Percentiles rank a stretch among this genome's conserved stretches.
phyloP scores from a whole-genome alignment of 2,888 invertebrate species.

The Plagodis dolabraria region DNA sequence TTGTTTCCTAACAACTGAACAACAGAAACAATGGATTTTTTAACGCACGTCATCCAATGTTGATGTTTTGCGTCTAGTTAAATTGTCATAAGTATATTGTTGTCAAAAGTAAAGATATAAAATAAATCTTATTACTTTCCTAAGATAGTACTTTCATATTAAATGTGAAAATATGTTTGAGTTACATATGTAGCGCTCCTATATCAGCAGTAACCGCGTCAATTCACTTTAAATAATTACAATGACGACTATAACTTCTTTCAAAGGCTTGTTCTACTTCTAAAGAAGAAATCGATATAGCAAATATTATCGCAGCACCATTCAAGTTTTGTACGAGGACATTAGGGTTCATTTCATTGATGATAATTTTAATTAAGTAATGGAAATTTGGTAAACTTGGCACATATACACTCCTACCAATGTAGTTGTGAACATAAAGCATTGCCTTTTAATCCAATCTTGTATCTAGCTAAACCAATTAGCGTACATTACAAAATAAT shows the following conservation, averaged over 20 bases:
- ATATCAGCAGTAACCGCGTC: not conserved
- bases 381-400: slow-evolving; percentile 17
- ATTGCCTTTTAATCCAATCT: not conserved
- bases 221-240: slow-evolving; percentile 24
- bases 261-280: slow-evolving; percentile 24
- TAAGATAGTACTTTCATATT: no score
- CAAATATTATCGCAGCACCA: slow-evolving; percentile 31
- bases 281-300: slow-evolving; percentile 24
- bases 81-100: not conserved
- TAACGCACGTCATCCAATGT: not conserved
- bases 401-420: not conserved
- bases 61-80: not conserved
- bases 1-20: slow-evolving; percentile 23
- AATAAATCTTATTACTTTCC: no score
- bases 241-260: slow-evolving; percentile 18
- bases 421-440: not conserved
- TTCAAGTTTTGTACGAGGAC: slow-evolving; percentile 3
- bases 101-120: not conserved
- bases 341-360: slow-evolving; percentile 32
- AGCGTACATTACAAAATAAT: no score
- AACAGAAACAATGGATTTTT: slow-evolving; percentile 9
- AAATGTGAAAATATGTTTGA: no score
- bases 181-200: no score
- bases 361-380: slow-evolving; percentile 31
- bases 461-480: not conserved